A percentile compares a stretch with the other conserved stretches of the same genome.
phyloP scores from a whole-genome alignment of 2,888 invertebrate genomes.

The Dendrolimus pini region DNA sequence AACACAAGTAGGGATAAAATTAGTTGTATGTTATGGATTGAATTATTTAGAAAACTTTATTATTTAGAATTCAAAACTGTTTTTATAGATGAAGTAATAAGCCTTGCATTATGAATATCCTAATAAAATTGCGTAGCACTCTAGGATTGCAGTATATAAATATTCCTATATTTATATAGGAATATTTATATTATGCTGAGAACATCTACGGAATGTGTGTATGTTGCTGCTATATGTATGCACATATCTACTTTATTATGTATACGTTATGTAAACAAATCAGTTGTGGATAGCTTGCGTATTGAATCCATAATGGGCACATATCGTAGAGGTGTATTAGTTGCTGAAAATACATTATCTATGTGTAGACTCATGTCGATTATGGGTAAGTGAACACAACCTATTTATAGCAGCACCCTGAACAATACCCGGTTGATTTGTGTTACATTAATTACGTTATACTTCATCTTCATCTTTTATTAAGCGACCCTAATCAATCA shows the following conservation, averaged over 20 bases:
- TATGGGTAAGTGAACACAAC: too few species aligned
- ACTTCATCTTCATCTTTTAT: background rate
- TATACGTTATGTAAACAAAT: constrained; percentile 28
- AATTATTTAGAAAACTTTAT: too few species aligned
- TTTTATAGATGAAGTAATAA: too few species aligned
- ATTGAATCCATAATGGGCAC: constrained; percentile 24
- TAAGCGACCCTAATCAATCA: background rate
- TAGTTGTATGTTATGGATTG: too few species aligned
- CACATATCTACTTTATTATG: background rate
- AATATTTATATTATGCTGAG: background rate
- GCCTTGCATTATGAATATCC: background rate
- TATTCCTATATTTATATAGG: too few species aligned
- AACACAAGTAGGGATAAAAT: too few species aligned
- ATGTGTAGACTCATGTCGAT: too few species aligned
- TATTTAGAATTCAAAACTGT: too few species aligned
- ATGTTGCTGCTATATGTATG: background rate
- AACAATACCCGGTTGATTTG: background rate
- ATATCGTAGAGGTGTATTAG: background rate
- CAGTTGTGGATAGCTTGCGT: constrained; percentile 26
- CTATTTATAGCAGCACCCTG: too few species aligned
- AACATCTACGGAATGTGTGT: too few species aligned
- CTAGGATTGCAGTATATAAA: background rate
- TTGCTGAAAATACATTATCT: too few species aligned
- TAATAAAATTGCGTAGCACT: background rate
- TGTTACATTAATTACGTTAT: background rate